phyloP scores from a whole-genome alignment of 2,113 vertebrate genomes.

The Alectura lathami region DNA sequence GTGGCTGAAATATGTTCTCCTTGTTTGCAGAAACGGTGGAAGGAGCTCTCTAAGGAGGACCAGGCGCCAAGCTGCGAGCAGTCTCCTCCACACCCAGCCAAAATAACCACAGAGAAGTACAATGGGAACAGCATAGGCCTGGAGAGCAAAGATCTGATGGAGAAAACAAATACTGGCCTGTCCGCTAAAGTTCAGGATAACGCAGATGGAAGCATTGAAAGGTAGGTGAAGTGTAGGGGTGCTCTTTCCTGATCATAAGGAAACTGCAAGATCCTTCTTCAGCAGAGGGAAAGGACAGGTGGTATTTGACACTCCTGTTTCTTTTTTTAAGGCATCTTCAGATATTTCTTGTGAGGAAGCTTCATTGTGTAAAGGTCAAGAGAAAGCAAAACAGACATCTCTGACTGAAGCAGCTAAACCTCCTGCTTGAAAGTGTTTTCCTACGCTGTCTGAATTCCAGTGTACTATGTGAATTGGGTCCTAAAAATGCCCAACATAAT shows the following conservation, averaged over 20 bases:
- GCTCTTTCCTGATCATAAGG: not conserved
- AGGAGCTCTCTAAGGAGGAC: conserved; percentile 80
- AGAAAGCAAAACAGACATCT: not conserved
- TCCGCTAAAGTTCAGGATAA: conserved; percentile 72
- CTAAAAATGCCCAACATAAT: not conserved
- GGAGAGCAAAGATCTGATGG: conserved; percentile 73
- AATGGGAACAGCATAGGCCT: conserved; percentile 79
- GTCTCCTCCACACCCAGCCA: conserved; percentile 70
- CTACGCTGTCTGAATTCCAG: not conserved
- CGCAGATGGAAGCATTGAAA: conserved; percentile 72
- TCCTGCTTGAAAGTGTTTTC: not conserved
- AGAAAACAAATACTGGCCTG: conserved; percentile 69
- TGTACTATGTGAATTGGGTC: not conserved
- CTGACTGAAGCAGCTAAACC: not conserved
- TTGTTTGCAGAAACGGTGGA: conserved; percentile 77
- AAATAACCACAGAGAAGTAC: conserved; percentile 76
- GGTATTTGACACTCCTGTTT: not conserved
- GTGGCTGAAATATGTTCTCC: conserved; percentile 10
- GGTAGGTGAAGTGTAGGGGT: conserved; percentile 75
- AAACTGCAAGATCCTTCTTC: not conserved
- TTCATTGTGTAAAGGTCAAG: not conserved
- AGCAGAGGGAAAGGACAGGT: not conserved
- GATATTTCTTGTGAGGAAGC: not conserved
- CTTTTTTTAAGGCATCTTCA: not conserved
- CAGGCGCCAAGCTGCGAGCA: conserved; percentile 77